Evolutionary conservation across 2,797 vertebrate species (phyloP).

Genomic region (Notamacropus eugenii): DNA sequence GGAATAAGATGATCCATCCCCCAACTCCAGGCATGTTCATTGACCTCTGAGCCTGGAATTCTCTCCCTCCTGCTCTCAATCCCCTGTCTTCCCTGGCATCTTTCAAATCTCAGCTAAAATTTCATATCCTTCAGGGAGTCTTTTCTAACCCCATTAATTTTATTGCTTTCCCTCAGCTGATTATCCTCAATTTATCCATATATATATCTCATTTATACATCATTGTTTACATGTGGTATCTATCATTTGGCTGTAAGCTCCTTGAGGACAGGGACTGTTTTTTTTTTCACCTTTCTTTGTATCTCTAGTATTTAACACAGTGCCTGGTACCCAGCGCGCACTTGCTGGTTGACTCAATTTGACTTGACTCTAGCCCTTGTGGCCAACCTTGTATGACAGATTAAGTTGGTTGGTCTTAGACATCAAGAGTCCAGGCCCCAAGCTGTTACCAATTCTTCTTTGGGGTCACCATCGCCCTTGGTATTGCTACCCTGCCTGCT

Average conservation of each 20-base stretch:
- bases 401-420: background rate
- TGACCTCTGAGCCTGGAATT: too few species aligned
- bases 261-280: background rate
- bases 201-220: background rate
- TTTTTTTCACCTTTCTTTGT: background rate
- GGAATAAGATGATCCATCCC: background rate
- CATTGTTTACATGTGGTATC: background rate
- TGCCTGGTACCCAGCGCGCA: background rate
- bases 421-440: background rate
- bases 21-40: background rate
- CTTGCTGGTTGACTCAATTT: background rate
- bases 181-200: background rate
- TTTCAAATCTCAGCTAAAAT: background rate
- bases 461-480: background rate
- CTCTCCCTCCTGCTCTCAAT: too few species aligned
- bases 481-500: background rate
- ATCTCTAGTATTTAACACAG: background rate
- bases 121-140: background rate
- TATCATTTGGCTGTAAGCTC: background rate
- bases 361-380: background rate
- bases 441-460: background rate
- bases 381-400: background rate
- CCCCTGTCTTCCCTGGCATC: background rate
- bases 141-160: background rate
- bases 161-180: background rate